Base-by-base conservation (phyloP, 2,888 invertebrate species). In the Eugnorisma glareosa region DNA sequence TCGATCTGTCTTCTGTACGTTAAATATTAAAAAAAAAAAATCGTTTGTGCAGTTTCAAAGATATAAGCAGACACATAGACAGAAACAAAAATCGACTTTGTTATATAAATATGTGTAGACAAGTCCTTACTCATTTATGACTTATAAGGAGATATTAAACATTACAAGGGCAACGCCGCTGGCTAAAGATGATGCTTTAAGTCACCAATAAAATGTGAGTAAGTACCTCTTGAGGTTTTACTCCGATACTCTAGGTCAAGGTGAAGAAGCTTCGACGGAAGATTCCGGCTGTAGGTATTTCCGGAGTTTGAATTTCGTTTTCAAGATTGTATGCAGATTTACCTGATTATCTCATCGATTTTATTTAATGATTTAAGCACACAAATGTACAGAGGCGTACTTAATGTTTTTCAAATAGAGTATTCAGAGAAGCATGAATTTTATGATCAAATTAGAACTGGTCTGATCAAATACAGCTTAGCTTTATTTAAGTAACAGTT, bases 211-310 rank as follows among this genome's bases (percentile, higher is more conserved):
- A 67, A 59, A 61, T 40, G 40, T 54, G 40, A 70, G 68, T 71
- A 83, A 70, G 68, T 71, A 83, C 57, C 67, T 85, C 79, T 84
- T 81, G 13, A 75, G n/a, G 8, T 8, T 43, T 57, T 28, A 61
- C 37, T 76, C 8, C 35, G 18, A 75, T 51, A 40, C 66, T 77
- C 63, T 69, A 13, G 79, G 83, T 73, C 85, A 84, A 85, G 85
- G 85, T 76, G n/a, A 70, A 51, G 40, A 66, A 15, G 40, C n/a
- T 59, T 71, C 13, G 7, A 70, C 11, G 63, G 51, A 68, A 69
- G 66, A 75, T 72, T 73, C 48, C 35, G 63, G 40, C 24, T 61
- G 3, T 1, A 40, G 24, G 64, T 71, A 61, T 81, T 81, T 84
- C 75, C 82, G 85, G 66, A 84, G 43, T 35, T 51, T 18, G 21